Base-by-base conservation (phyloP, 2,113 vertebrate genomes). In the Trematomus loennbergii region DNA sequence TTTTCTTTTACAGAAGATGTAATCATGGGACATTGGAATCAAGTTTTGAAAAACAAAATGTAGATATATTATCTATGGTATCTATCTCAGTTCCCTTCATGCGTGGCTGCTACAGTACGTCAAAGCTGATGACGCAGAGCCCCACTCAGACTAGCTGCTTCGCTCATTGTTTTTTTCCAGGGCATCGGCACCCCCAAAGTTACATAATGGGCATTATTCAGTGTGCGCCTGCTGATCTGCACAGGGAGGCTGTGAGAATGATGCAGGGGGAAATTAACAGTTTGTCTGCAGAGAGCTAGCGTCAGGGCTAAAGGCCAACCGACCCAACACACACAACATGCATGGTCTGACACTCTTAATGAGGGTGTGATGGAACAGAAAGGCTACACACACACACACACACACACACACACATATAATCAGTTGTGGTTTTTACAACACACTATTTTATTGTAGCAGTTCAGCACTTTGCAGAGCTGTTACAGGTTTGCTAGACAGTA, bases 121-220 rank as follows among this genome's bases (percentile, higher is more conserved):
- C 33, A 61, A 48, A 75, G 64, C 54, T 52, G 22, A 52, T 63
- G 72, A 57, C 22, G 25, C 72, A 61, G 46, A 66, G 55, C 66
- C 82, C 52, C 70, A 7, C 62, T 75, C 69, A 22, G 43, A 70
- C 72, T 54, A 22, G 60, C 62, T 36, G 65, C 17, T 55, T 50
- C 1, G 52, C 62, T 60, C 22, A 48, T 67, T 60, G 55, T 78
- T 65, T 85, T 29, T 62, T 85, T 72, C 53, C 75, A 80, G 80
- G 65, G 18, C 60, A 45, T 50, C 54, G 50, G 60, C 77, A 86
- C 75, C 84, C 86, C 71, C 36, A 77, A 62, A 83, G 79, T 91
- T 92, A 83, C 78, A 90, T 92, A 93, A 94, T 68, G 72, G 40
- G 33, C 45, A 80, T 90, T 82, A 88, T 85, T 87, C 83, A 86